Percentiles rank a stretch among this genome's conserved stretches.
Evolutionary conservation across 2,888 invertebrate genomes (phyloP).

Genomic region (Trichopoda pennipes): DNA sequence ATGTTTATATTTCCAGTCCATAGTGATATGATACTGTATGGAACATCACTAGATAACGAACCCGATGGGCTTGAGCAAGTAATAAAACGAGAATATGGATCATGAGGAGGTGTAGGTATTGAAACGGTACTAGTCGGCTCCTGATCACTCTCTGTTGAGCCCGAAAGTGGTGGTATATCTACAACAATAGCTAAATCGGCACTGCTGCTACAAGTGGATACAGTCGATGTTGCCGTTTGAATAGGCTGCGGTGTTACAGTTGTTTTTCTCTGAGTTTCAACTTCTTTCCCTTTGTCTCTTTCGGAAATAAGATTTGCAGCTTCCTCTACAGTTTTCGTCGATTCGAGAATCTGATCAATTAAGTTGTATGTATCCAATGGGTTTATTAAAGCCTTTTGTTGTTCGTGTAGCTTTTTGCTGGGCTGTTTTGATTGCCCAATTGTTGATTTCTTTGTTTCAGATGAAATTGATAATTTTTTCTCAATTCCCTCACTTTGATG

Average conservation of each 20-base stretch:
- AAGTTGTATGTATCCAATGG: constrained; percentile 74
- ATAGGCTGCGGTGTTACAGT: constrained; percentile 50
- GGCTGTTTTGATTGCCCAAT: constrained; percentile 38
- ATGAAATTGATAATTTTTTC: constrained; percentile 58
- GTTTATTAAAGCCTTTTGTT: constrained; percentile 48
- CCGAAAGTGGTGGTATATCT: constrained; percentile 32
- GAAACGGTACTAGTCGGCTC: constrained; percentile 89
- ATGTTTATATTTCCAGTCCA: constrained; percentile 91
- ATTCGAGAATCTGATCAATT: constrained; percentile 80
- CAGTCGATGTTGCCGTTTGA: constrained; percentile 48
- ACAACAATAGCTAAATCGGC: constrained; percentile 30
- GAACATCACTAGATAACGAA: constrained; percentile 24
- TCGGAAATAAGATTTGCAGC: constrained; percentile 77
- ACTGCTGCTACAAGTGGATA: constrained; percentile 74
- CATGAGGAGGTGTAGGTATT: constrained; percentile 83
- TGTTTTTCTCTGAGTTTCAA: constrained; percentile 50
- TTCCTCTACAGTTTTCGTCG: constrained; percentile 79
- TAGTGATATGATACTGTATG: constrained; percentile 64
- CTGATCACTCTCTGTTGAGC: constrained; percentile 83
- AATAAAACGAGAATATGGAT: constrained; percentile 75
- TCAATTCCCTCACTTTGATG: constrained; percentile 63
- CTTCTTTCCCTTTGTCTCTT: constrained; percentile 61
- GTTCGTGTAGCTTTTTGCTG: constrained; percentile 38
- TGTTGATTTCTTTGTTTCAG: constrained; percentile 46
- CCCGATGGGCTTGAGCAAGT: constrained; percentile 54